Base-by-base conservation (phyloP, 2,113 vertebrate species). In the Chaetorhynchus papuensis region DNA sequence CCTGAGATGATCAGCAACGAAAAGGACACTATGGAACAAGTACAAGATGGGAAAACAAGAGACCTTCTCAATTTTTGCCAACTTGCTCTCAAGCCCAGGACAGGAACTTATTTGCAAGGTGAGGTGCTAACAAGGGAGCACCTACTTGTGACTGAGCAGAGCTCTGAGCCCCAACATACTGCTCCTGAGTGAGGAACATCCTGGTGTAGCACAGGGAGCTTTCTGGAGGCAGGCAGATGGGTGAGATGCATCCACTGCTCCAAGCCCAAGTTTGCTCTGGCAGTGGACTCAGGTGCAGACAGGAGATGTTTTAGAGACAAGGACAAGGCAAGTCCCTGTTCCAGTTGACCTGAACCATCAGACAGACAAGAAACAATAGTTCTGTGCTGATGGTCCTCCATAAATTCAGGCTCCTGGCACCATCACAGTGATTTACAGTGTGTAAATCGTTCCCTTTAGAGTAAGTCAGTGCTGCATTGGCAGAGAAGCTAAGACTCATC, bases 1-100 rank as follows among this genome's bases (percentile, higher is more conserved):
- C 11, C 35, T 0, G 0, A 60, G 10, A 33, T 4, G 7, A 31
- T 16, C 5, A 3, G 5, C 26, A 52, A 6, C 13, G 26, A 24
- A 69, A 78, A 56, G 3, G 3, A 37, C n/a, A 60, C 21, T 4
- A 28, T 1, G 11, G 61, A 72, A 65, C 13, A 63, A 83, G 28
- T 2, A 13, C 10, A 8, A 28, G 4, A 66, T 24, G 2, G 39
- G 19, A 53, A 74, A 89, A 39, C 9, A 26, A 69, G 41, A 60
- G 7, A 35, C 2, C 3, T 47, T 79, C 45, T 64, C 49, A 15
- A 0, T 52, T 76, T 69, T 47, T 33, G 45, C n/a, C 15, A 6
- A 5, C 72, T 60, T 57, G 8, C 27, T 35, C 15, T 75, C 28
- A 68, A 68, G 11, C 27, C 31, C 28, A 57, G 11, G 26, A 26